Evolutionary conservation across 2,113 vertebrate species (phyloP).

Genomic region (Alces alces): DNA sequence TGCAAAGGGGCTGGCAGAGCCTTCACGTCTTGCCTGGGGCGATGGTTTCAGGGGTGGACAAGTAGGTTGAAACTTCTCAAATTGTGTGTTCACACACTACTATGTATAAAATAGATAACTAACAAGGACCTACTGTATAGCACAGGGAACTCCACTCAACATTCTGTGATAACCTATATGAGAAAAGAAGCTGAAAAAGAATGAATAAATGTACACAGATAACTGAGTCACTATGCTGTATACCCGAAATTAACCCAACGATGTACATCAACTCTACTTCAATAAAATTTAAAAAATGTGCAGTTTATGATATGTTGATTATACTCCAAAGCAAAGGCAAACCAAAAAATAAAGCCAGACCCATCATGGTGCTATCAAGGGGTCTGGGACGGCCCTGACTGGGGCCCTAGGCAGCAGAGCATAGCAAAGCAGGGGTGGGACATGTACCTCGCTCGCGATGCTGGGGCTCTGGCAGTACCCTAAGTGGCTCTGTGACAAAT

Average conservation of each 20-base stretch:
- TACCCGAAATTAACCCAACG: background rate
- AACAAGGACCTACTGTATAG: background rate
- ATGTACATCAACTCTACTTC: background rate
- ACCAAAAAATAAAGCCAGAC: background rate
- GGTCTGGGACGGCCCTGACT: background rate
- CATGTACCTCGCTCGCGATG: rapidly evolving
- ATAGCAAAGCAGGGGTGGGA: rapidly evolving
- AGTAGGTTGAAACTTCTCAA: background rate
- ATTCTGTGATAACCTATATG: background rate
- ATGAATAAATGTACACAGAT: background rate
- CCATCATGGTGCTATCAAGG: background rate
- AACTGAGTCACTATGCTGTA: background rate
- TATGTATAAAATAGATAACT: background rate
- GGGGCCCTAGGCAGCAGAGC: background rate
- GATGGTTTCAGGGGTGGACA: background rate
- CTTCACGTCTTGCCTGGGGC: background rate
- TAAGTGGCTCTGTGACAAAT: rapidly evolving
- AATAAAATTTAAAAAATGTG: background rate
- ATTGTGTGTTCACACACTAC: background rate
- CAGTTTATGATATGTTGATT: background rate
- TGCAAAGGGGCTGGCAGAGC: background rate
- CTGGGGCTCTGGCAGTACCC: background rate
- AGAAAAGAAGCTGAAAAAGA: background rate
- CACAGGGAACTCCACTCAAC: background rate
- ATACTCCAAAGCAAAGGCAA: background rate